These are phyloP conservation scores for Hybognathus amarus DNA, from an alignment of 2,797 vertebrate species.

Conservation along the genomic window DNA sequence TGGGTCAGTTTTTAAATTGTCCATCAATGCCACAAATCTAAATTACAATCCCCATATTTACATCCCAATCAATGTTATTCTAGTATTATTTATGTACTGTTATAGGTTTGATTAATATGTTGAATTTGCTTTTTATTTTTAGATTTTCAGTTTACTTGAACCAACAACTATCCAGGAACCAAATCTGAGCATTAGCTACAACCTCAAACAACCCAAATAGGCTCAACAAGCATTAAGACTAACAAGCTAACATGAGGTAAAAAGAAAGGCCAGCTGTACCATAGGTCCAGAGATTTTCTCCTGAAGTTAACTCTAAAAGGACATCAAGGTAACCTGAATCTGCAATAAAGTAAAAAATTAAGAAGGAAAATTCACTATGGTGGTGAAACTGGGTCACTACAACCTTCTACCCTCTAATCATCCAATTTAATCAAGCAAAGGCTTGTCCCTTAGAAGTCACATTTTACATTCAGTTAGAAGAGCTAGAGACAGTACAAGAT, in stretches of 20 bases:
- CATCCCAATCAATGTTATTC: background rate
- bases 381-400: constrained; percentile 5
- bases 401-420: constrained; percentile 14
- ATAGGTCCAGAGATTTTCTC: background rate
- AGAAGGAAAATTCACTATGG: background rate
- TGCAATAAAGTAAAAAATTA: background rate
- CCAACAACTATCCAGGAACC: background rate
- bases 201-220: background rate
- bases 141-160: background rate
- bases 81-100: background rate
- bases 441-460: background rate
- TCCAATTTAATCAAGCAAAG: constrained; percentile 1
- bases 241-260: background rate
- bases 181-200: background rate
- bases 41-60: background rate
- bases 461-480: background rate
- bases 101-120: background rate
- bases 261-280: background rate
- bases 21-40: background rate
- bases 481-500: background rate
- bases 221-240: background rate
- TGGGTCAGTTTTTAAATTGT: background rate
- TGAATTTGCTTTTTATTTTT: background rate
- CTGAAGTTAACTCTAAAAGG: background rate
- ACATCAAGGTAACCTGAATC: background rate